Evolutionary conservation across 2,113 vertebrate species (phyloP).

Genomic region (Trochalopteron elliotii): DNA sequence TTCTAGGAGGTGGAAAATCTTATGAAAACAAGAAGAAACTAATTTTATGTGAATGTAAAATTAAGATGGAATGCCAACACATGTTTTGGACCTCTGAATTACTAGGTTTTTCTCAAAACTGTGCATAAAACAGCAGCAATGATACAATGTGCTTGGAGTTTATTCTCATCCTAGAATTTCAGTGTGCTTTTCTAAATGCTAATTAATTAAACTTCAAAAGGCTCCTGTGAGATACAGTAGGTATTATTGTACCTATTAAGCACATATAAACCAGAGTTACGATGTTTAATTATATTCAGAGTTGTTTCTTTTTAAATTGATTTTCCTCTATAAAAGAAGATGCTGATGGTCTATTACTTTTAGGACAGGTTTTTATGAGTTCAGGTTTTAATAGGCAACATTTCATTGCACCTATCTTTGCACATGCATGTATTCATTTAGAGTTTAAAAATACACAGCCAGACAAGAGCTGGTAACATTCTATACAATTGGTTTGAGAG

Average conservation of each 20-base stretch:
- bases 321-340: conserved; percentile 48
- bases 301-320: conserved; percentile 38
- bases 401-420: conserved; percentile 10
- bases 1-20: neutral
- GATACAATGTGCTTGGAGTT: neutral
- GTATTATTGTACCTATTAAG: conserved; percentile 60
- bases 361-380: conserved; percentile 37
- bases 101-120: neutral
- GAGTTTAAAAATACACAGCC: neutral
- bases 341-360: conserved; percentile 41
- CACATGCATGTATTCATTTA: neutral
- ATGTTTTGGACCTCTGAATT: neutral
- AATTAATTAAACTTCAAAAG: conserved; percentile 57
- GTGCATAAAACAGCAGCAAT: conserved; percentile 28
- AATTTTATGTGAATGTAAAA: neutral
- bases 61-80: neutral
- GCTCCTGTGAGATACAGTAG: conserved; percentile 41
- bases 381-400: conserved; percentile 33
- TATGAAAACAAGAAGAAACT: neutral
- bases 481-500: neutral
- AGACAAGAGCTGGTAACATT: neutral
- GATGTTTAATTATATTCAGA: conserved; percentile 45
- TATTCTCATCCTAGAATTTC: conserved; percentile 2
- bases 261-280: conserved; percentile 51
- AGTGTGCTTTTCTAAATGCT: conserved; percentile 24